Evolutionary conservation across 37 sponge, comb jelly and placozoan genomes (phyloP), one percentile per base, ranked within the genome.

Genomic region (Halichondria panicea): DNA sequence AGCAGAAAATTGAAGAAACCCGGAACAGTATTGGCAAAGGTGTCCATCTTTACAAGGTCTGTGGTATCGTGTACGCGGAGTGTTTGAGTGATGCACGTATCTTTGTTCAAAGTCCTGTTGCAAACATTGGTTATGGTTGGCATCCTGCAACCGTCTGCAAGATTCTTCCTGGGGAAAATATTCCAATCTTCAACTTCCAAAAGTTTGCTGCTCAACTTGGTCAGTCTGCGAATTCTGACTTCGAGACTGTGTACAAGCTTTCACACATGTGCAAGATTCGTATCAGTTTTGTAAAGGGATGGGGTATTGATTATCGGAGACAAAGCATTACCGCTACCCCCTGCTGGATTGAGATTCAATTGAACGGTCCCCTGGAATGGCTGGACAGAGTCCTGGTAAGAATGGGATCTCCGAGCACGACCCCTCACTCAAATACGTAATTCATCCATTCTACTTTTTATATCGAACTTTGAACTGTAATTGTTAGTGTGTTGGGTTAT

Each of bases 241-340:
- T 87, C 52, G 94, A 95, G 75, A 85, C 88, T 4, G 95, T 95
- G 55, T 95, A 85, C 71, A 88, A 95, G 76, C 83, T 95, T n/a
- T 78, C 91, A 22, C 61, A 85, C 0, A 94, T 94, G 95, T 95
- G 95, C 62, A 95, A 85, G 24, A 90, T 95, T 42, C 75, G 95
- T 4, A 81, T 96, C 43, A 92, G 94, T 68, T 96, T 96, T 50
- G 97, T 96, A n/a, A 96, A 96, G 71, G 97, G 97, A 62, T 96
- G 97, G 97, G 97, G 97, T 0, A 92, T 91, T 1, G 94, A 93
- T 83, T 96, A 96, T 66, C 55, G 91, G 15, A 66, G 97, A 27
- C 97, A 96, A 75, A 82, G 63, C 1, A 91, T 96, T 45, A 96
- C 97, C 3, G 71, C 83, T 25, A 96, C 97, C 19, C 97, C 97